These are phyloP conservation scores for Poeciliopsis retropinna DNA, from an alignment of 2,113 vertebrate genomes.

Conservation along the genomic window DNA sequence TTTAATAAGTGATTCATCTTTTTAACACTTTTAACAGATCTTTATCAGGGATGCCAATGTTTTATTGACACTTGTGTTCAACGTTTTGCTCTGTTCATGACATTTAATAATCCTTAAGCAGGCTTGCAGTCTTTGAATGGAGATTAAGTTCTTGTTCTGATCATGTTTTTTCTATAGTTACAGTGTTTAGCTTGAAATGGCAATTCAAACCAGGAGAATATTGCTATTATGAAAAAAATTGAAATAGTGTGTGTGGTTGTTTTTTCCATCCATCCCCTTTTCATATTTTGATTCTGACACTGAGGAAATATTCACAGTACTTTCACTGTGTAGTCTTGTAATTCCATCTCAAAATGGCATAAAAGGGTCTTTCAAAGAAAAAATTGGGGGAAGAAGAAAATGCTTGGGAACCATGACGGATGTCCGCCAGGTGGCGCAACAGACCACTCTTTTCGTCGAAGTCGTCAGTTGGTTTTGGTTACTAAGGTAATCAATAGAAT, in stretches of 20 bases:
- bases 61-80: too few species aligned
- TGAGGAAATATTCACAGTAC: too few species aligned
- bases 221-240: too few species aligned
- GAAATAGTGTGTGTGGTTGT: too few species aligned
- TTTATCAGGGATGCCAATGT: too few species aligned
- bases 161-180: neutral
- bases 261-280: neutral
- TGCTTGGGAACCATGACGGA: neutral
- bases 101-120: neutral
- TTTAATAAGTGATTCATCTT: neutral
- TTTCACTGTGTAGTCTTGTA: too few species aligned
- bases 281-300: too few species aligned
- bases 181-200: neutral
- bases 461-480: slow-evolving; percentile 4
- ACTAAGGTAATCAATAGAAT: slow-evolving; percentile 32
- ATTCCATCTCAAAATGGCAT: too few species aligned
- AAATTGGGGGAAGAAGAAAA: neutral
- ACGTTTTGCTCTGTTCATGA: neutral
- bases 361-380: neutral
- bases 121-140: neutral
- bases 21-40: neutral
- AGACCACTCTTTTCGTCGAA: slow-evolving; percentile 11
- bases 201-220: neutral
- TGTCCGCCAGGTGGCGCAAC: slow-evolving; percentile 60
- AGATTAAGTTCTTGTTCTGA: neutral